Conservation (phyloP, 2,113 vertebrate species). For the Cyprinus carpio region DNA sequence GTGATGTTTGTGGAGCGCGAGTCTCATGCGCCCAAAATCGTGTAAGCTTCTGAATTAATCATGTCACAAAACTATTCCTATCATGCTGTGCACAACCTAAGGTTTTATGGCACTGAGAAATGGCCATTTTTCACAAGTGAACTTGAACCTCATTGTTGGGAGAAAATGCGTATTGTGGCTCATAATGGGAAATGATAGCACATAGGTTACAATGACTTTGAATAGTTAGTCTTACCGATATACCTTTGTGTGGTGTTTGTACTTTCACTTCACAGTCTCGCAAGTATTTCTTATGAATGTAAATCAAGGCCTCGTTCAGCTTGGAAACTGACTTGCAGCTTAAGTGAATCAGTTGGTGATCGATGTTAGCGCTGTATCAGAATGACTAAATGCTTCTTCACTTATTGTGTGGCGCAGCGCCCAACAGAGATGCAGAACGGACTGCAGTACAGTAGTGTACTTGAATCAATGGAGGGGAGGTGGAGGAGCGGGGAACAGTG, state of each 20-base stretch:
- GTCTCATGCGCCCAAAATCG: slow-evolving; percentile 18
- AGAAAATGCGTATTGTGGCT: slow-evolving; percentile 18
- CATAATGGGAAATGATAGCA: neutral
- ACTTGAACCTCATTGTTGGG: slow-evolving; percentile 26
- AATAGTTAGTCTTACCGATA: neutral
- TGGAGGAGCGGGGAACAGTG: neutral
- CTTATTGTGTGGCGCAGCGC: neutral
- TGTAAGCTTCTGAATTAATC: slow-evolving; percentile 41
- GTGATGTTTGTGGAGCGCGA: slow-evolving; percentile 21
- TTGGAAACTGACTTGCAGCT: neutral
- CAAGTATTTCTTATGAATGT: neutral
- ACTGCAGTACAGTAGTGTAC: slow-evolving; percentile 2
- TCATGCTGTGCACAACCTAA: slow-evolving; percentile 28
- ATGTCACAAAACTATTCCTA: slow-evolving; percentile 37
- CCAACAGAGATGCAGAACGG: neutral
- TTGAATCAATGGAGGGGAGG: neutral
- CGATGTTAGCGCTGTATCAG: slow-evolving; percentile 17
- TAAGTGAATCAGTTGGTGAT: slow-evolving; percentile 35
- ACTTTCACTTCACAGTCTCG: no score
- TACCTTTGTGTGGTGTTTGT: neutral
- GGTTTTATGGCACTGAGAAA: slow-evolving; percentile 47
- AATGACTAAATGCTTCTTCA: slow-evolving; percentile 3
- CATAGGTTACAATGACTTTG: neutral
- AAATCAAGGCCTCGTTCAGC: neutral
- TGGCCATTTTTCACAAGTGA: slow-evolving; percentile 42